Evolutionary conservation across 2,888 invertebrate genomes (phyloP).

Genomic region (Drosophila ezoana): DNA sequence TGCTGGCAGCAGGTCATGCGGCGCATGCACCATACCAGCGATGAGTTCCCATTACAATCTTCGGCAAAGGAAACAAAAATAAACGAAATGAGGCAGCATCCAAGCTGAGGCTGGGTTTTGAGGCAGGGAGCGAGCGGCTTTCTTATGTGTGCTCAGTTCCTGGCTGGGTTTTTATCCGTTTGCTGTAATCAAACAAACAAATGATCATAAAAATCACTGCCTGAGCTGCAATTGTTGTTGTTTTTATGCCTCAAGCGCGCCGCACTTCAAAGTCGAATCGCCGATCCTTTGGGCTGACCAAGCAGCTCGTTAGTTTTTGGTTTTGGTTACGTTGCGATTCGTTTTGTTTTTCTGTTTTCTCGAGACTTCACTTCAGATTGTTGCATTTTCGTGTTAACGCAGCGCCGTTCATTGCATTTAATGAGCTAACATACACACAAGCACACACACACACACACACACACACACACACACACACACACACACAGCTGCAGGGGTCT

Average conservation of each 20-base stretch:
- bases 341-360: constrained; percentile 35
- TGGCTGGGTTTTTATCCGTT: constrained; percentile 67
- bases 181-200: constrained; percentile 76
- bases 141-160: constrained; percentile 64
- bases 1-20: constrained; percentile 60
- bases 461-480: constrained; percentile 28
- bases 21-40: constrained; percentile 39
- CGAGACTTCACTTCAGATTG: constrained; percentile 31
- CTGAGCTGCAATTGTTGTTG: constrained; percentile 21
- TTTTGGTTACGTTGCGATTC: constrained; percentile 46
- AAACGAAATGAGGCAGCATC: constrained; percentile 35
- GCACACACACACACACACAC: constrained; percentile 26
- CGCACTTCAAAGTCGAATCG: constrained; percentile 63
- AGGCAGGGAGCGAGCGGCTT: constrained; percentile 39
- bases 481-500: constrained; percentile 15
- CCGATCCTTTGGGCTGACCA: constrained; percentile 61
- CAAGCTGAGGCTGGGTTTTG: constrained; percentile 17
- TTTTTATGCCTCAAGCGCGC: constrained; percentile 55
- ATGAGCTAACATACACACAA: constrained; percentile 53
- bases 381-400: constrained; percentile 70
- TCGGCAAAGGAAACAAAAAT: not conserved
- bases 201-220: constrained; percentile 65
- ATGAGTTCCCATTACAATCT: constrained; percentile 52
- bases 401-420: constrained; percentile 57
- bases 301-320: constrained; percentile 63